Conservation (phyloP, 2,113 vertebrate species). For the Castor canadensis region DNA sequence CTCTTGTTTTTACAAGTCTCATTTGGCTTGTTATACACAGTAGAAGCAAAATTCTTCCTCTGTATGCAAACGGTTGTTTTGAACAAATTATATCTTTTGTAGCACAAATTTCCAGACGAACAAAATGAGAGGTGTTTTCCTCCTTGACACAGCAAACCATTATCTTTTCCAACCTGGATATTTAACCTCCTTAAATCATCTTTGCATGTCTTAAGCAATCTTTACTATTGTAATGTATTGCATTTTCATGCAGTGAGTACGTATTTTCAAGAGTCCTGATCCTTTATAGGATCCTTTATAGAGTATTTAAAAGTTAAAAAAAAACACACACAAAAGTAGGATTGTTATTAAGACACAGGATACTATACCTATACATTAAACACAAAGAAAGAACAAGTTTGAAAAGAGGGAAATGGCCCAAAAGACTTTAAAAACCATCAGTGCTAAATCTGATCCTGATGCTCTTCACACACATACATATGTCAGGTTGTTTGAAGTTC, state of each 20-base stretch:
- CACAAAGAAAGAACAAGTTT: constrained; percentile 1
- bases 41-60: constrained; percentile 63
- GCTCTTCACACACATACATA: not conserved
- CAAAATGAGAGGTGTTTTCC: constrained; percentile 62
- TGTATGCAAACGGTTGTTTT: constrained; percentile 72
- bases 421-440: not conserved
- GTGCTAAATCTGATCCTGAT: not conserved
- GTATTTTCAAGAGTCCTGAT: not conserved
- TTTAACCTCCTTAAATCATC: constrained; percentile 74
- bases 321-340: not conserved
- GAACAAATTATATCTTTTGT: constrained; percentile 78
- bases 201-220: constrained; percentile 68
- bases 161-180: constrained; percentile 73
- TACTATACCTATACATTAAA: not conserved
- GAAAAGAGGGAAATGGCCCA: not conserved
- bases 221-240: constrained; percentile 71
- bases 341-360: not conserved
- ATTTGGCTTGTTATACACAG: constrained; percentile 74
- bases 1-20: constrained; percentile 69
- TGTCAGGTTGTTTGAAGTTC: not conserved
- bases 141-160: constrained; percentile 57
- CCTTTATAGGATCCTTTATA: not conserved
- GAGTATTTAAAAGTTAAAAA: not conserved
- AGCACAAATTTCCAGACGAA: constrained; percentile 72
- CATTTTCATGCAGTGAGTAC: constrained; percentile 60